Evolutionary conservation across 2,888 invertebrate species (phyloP), one percentile per base, ranked within the genome.

Genomic region (Trachelus tabidus): DNA sequence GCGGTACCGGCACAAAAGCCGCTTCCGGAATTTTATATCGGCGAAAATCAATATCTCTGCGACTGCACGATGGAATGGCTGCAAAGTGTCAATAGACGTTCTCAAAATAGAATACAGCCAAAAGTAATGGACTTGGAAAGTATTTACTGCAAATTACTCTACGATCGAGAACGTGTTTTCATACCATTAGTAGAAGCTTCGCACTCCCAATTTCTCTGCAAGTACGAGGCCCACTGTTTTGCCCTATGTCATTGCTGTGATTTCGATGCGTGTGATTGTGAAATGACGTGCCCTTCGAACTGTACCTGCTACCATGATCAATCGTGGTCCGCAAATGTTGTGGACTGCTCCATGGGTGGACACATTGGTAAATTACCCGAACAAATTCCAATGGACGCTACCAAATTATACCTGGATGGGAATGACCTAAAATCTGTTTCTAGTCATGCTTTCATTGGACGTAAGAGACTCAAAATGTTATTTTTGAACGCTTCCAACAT

Each of bases 11-110:
- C 94, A 81, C 95, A 95, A 80, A 95, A 94, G 90, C 93, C 94
- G 34, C 93, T 96, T 79, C 96, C 97, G 11, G 96, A 97, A 91
- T 97, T 97, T 91, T 95, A 95, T 90, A 95, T 97, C 81, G 96
- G 96, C 75, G 95, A 95, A 83, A 98, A 98, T 92, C 97, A 97
- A 78, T 95, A 96, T 89, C 94, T 96, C 87, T 98, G 98, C 92
- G 97, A 97, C 91, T 97, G 97, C 90, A 96, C 96, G 80, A 97
- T 97, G 97, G 96, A 97, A 90, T 98, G 97, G 97, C 92, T 97
- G 84, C 96, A 97, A 92, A 95, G 95, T 91, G 95, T 96, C 85
- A 96, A 96, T 91, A 91, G 91, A 77, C 94, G 94, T 85, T 95
- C 95, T 89, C 94, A 95, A 88, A 95, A 95, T 79, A 93, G 96